Evolutionary conservation across 2,113 vertebrate genomes (phyloP), one percentile per base, ranked within the genome.

Genomic region (Embiotoca jacksoni): DNA sequence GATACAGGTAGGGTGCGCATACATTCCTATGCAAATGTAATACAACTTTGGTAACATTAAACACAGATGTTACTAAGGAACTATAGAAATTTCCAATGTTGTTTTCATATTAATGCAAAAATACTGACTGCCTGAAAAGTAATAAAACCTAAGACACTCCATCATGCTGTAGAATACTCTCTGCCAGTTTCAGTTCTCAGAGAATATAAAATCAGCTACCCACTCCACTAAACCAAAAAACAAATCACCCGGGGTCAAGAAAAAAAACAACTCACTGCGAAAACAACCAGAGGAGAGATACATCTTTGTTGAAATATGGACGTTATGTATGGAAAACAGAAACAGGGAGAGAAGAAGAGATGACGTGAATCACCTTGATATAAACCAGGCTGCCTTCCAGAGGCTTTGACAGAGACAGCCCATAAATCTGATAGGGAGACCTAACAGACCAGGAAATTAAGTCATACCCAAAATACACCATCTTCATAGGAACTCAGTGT

Each of bases 321-420:
- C 36, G 39, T 75, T 50, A 44, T 55, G 60, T 67, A 65, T 62
- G 55, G n/a, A 83, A 85, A 66, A 71, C 52, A 76, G 59, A 74
- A 23, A 23, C 23, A 23, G 49, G 49, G 37, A 57, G 72, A 60
- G 50, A 75, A 60, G 53, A 68, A 66, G 60, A 69, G 58, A 61
- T 49, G 56, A 68, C 63, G 57, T 68, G 30, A 64, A 70, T 66
- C 62, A 57, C 32, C 49, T 49, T 87, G 87, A 92, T 60, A 78
- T 15, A 90, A 76, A 16, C 83, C 92, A 92, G 92, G 70, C 72
- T 44, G 59, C 69, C 52, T 46, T 78, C 77, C 75, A 71, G 59
- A 75, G 72, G 50, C 75, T 83, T 76, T 1, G 55, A 81, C 49
- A 39, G 50, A 78, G 70, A 77, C 80, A 36, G 81, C 68, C 70